Evolutionary conservation across 2,113 vertebrate species (phyloP).

Genomic region (Lepidiolamprologus cunningtoni): DNA sequence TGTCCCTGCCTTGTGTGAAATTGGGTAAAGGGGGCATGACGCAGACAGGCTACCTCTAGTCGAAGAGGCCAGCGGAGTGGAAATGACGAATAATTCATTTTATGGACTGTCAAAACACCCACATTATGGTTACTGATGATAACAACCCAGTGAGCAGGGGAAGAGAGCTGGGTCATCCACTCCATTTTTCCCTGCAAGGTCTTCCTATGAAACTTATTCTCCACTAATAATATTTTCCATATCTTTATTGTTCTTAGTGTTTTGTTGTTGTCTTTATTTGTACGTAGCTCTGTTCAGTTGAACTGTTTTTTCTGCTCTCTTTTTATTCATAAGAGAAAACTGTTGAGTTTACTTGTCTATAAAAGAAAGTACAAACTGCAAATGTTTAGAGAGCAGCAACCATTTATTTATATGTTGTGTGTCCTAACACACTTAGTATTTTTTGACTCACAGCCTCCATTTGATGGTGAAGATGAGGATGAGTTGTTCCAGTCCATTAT

Average conservation of each 20-base stretch:
- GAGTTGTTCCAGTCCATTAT: constrained; percentile 98
- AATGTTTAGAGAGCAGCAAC: neutral
- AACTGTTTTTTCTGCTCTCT: neutral
- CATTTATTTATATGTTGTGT: neutral
- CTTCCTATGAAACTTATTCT: neutral
- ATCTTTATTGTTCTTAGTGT: neutral
- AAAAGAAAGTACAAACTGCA: neutral
- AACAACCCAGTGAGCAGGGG: constrained; percentile 2
- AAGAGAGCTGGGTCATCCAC: constrained; percentile 38
- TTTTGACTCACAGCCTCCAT: constrained; percentile 78
- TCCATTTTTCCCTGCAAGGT: constrained; percentile 20
- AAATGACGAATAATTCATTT: constrained; percentile 60
- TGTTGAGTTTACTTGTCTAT: neutral
- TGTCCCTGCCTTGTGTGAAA: neutral
- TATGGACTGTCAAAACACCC: constrained; percentile 46
- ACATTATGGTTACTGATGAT: constrained; percentile 58
- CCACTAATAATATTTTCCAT: neutral
- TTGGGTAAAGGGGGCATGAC: constrained; percentile 17
- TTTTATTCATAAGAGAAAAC: neutral
- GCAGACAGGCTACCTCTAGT: constrained; percentile 7
- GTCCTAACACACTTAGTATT: neutral
- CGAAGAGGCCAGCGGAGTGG: constrained; percentile 22
- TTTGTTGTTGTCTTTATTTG: neutral
- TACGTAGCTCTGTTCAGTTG: neutral
- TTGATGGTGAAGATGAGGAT: constrained; percentile 95